phyloP scores from a whole-genome alignment of 2,888 invertebrate species.

The Drosophila pullipes region DNA sequence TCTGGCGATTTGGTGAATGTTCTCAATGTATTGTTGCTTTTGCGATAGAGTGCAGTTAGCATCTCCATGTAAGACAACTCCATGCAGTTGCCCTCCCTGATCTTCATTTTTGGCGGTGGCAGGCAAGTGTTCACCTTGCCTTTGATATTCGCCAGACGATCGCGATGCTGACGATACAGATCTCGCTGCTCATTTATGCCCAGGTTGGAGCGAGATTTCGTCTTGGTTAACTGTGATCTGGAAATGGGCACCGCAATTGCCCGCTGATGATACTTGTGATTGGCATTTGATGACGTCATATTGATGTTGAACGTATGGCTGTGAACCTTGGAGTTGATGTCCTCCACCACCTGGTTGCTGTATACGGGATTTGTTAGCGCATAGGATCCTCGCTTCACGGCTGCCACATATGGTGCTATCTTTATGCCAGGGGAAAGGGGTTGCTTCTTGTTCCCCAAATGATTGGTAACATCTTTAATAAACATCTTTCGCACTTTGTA shows the following conservation, averaged over 20 bases:
- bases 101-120: slow-evolving; percentile 52
- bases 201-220: slow-evolving; percentile 50
- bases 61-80: slow-evolving; percentile 76
- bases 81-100: slow-evolving; percentile 59
- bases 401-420: slow-evolving; percentile 51
- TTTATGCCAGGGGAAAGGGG: slow-evolving; percentile 1
- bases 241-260: slow-evolving; percentile 40
- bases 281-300: slow-evolving; percentile 31
- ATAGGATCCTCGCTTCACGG: slow-evolving; percentile 56
- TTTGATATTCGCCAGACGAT: slow-evolving; percentile 72
- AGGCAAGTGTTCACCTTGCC: slow-evolving; percentile 66
- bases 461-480: slow-evolving; percentile 47
- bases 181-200: slow-evolving; percentile 58
- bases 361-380: slow-evolving; percentile 62
- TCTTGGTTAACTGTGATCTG: neutral
- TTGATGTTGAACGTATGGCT: slow-evolving; percentile 66
- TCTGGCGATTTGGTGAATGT: slow-evolving; percentile 71
- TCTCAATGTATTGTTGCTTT: slow-evolving; percentile 55
- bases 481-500: slow-evolving; percentile 50
- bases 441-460: neutral
- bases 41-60: slow-evolving; percentile 69
- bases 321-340: slow-evolving; percentile 30
- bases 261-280: slow-evolving; percentile 58
- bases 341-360: slow-evolving; percentile 25
- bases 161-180: slow-evolving; percentile 71